Base-by-base conservation (phyloP, 2,888 invertebrate species). In the Prenolepis imparis region DNA sequence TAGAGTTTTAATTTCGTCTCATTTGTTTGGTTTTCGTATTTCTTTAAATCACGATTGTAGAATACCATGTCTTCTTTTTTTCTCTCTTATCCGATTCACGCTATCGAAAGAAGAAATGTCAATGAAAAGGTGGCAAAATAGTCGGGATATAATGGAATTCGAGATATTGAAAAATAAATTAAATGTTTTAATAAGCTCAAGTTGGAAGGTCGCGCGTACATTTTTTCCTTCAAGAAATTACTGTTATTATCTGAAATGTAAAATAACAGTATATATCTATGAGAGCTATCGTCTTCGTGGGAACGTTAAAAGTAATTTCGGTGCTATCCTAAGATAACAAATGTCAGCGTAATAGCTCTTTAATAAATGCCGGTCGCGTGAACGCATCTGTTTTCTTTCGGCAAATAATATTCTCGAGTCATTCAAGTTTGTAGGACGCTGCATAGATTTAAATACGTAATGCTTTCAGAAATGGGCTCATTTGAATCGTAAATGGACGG, bases 371-470 rank as follows among this genome's bases (percentile, higher is more conserved):
- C 8, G 41, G 21, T 44, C 18, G 41, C 67, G 77, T 41, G 39
- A 39, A 55, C 66, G 39, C 52, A 66, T 77, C 52, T 59, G 72
- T 70, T 78, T 73, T 72, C 73, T 73, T 80, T 80, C 15, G 18
- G 44, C 36, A 73, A 80, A 72, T 72, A 72, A 59, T 44, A 36
- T 59, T 57, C 44, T 44, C 44, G 57, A 57, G 78, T 57, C 73
- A 72, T 78, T 72, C 57, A 21, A 72, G 44, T 55, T 78, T 78
- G 57, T 59, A 36, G 59, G 44, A 72, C 44, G 73, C 9, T 24
- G 78, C 78, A 80, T 80, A 72, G 36, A 80, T 80, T 80, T 80
- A 73, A 80, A 80, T 72, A 80, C 59, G 59, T 73, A 59, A 72
- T 44, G 36, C 73, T 44, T 21, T 72, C 73, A 78, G 18, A 52